Conservation (phyloP, 2,797 vertebrate species). For the Gymnoscopelus microlampas region DNA sequence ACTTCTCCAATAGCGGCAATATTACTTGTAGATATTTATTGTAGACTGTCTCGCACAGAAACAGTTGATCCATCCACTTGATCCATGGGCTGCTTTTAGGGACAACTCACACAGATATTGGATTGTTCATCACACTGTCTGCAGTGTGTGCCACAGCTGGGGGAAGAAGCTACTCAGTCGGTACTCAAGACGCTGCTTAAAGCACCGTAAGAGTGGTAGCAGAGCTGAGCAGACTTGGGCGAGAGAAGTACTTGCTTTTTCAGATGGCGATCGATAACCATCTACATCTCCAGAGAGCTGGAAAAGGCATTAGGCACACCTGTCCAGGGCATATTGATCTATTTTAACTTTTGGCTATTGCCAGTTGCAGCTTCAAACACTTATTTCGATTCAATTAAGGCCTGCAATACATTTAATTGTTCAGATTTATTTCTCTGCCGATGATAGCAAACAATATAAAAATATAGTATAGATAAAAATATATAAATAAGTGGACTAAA, state of each 20-base stretch:
- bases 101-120: constrained; percentile 9
- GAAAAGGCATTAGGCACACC: constrained; percentile 2
- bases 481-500: constrained; percentile 7
- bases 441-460: constrained; percentile 23
- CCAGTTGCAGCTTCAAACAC: constrained; percentile 21
- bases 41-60: neutral
- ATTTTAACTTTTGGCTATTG: constrained; percentile 1
- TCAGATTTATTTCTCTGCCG: constrained; percentile 16
- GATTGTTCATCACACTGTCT: constrained; percentile 10
- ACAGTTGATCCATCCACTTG: neutral
- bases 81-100: constrained; percentile 3
- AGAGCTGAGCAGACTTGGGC: neutral
- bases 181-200: constrained; percentile 15
- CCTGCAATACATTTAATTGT: constrained; percentile 6
- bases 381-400: constrained; percentile 14
- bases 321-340: neutral
- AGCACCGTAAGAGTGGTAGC: constrained; percentile 9
- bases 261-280: constrained; percentile 39
- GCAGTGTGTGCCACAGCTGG: neutral
- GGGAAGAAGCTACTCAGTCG: constrained; percentile 2
- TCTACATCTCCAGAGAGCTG: constrained; percentile 18
- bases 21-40: neutral
- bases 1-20: constrained; percentile 8
- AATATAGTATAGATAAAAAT: constrained; percentile 5
- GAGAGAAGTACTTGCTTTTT: constrained; percentile 7